A percentile compares a stretch with the other conserved stretches of the same genome.
Conservation (phyloP, 2,888 invertebrate genomes). For the Heliothis peltigera region DNA sequence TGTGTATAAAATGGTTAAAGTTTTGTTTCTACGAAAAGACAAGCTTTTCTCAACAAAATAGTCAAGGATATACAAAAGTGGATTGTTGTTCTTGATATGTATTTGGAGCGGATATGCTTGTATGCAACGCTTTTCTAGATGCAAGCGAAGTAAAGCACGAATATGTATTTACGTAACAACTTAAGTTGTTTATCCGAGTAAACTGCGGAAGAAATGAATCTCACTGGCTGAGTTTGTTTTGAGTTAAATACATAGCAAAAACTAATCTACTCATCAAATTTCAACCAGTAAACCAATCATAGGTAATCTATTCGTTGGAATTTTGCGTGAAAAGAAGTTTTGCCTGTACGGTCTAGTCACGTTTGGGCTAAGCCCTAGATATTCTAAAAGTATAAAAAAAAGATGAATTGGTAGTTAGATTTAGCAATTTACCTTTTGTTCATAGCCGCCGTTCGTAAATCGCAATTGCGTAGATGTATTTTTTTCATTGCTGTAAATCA, state of each 20-base stretch:
- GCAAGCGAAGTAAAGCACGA: neutral
- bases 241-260: neutral
- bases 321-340: no score
- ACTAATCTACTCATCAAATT: neutral
- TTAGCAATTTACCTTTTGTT: slow-evolving; percentile 1
- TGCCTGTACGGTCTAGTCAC: no score
- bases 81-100: slow-evolving; percentile 27
- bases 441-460: neutral
- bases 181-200: no score
- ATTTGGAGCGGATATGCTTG: slow-evolving; percentile 32
- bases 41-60: slow-evolving; percentile 19
- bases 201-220: no score
- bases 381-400: neutral
- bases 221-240: neutral
- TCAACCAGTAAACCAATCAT: neutral
- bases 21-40: slow-evolving; percentile 12
- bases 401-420: neutral
- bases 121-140: slow-evolving; percentile 8
- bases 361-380: no score
- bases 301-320: neutral
- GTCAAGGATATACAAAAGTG: slow-evolving; percentile 33
- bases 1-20: neutral
- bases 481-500: neutral
- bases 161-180: neutral
- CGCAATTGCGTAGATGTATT: neutral